Conservation (phyloP, 2,113 vertebrate species). For the Synchiropus splendidus region DNA sequence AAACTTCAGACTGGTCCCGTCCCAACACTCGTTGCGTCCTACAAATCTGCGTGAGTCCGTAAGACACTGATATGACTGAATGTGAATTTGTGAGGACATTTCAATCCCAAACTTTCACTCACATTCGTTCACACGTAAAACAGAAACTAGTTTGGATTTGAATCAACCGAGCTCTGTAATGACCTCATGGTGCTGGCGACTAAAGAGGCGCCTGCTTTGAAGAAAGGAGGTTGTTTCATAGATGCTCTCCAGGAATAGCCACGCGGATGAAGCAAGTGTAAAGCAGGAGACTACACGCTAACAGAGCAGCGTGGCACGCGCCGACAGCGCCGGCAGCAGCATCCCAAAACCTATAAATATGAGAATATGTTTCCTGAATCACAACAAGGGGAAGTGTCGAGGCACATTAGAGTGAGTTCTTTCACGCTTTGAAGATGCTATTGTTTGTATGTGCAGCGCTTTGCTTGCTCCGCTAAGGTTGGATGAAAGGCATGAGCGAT, state of each 20-base stretch:
- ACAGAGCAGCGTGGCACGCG: conserved; percentile 6
- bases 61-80: too few species aligned
- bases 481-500: conserved; percentile 6
- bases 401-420: conserved; percentile 9
- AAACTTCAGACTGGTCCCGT: too few species aligned
- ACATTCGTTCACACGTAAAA: too few species aligned
- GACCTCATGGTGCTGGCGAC: too few species aligned
- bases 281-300: conserved; percentile 8
- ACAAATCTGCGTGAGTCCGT: too few species aligned
- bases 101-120: too few species aligned
- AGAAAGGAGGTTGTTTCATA: not conserved
- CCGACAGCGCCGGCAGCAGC: not conserved
- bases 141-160: too few species aligned
- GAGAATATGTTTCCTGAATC: conserved; percentile 27
- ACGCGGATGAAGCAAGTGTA: conserved; percentile 14
- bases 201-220: not conserved
- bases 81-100: too few species aligned
- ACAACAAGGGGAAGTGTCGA: conserved; percentile 26
- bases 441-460: conserved; percentile 32
- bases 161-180: too few species aligned
- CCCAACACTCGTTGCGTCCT: too few species aligned
- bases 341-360: conserved; percentile 8
- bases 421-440: conserved; percentile 17
- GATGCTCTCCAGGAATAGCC: conserved; percentile 16
- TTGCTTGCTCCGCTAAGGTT: conserved; percentile 14